These are phyloP conservation scores for Heteromyza rotundicornis DNA, from an alignment of 2,888 invertebrate genomes.

Conservation along the genomic window DNA sequence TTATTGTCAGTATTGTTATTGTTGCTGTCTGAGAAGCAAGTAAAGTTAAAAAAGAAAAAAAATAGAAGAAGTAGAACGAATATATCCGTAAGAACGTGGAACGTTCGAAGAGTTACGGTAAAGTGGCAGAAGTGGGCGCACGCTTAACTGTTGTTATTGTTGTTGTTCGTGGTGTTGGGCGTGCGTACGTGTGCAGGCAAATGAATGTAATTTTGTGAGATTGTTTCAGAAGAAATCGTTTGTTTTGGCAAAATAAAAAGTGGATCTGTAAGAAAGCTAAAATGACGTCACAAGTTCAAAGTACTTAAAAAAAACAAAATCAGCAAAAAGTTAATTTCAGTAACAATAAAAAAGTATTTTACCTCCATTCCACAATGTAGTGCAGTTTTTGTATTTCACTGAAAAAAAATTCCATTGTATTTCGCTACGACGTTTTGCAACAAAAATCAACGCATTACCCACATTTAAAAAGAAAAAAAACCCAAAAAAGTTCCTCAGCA, in stretches of 20 bases:
- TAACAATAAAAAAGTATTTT: too few relatives aligned
- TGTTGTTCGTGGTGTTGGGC: conserved; percentile 1
- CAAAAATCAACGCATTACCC: too few relatives aligned
- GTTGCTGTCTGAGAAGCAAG: not conserved
- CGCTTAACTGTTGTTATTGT: not conserved
- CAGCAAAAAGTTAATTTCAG: conserved; percentile 12
- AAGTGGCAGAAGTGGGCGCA: not conserved
- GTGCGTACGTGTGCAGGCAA: too few relatives aligned
- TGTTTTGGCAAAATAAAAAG: not conserved
- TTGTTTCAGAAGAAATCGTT: too few relatives aligned
- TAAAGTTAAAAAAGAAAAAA: not conserved
- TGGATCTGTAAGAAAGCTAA: not conserved
- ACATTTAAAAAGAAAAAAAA: too few relatives aligned
- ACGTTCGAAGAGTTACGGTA: too few relatives aligned
- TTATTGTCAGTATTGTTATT: not conserved
- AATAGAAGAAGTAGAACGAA: not conserved
- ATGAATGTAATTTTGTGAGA: too few relatives aligned
- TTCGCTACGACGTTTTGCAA: too few relatives aligned
- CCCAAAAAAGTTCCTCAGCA: not conserved
- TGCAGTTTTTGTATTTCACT: too few relatives aligned
- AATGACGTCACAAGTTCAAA: conserved; percentile 1
- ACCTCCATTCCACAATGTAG: too few relatives aligned
- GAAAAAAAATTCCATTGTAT: too few relatives aligned
- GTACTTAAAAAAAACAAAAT: conserved; percentile 16
- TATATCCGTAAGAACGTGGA: conserved; percentile 2